phyloP scores from a whole-genome alignment of 1,140 invertebrate species.

The Acromyrmex echinatior region DNA sequence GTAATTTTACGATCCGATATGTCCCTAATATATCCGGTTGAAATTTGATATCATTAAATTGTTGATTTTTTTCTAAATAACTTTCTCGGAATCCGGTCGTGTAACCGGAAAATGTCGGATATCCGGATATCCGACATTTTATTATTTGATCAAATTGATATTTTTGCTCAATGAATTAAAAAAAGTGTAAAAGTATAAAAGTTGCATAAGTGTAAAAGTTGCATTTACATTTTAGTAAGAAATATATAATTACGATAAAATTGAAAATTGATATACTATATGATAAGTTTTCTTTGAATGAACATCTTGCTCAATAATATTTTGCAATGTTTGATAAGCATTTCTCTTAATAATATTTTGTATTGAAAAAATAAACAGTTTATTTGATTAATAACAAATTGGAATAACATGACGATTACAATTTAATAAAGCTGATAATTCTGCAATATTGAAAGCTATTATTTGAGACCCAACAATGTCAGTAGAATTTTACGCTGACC shows the following conservation, averaged over 20 bases:
- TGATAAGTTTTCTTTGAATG: not conserved
- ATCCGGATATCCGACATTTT: too few species aligned
- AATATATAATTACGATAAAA: not conserved
- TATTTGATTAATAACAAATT: constrained; percentile 11
- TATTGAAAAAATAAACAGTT: not conserved
- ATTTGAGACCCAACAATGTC: not conserved
- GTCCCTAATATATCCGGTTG: too few species aligned
- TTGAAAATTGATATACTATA: not conserved
- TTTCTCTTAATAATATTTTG: not conserved
- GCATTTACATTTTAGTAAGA: too few species aligned
- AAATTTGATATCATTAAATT: too few species aligned
- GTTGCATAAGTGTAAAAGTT: not conserved
- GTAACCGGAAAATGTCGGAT: too few species aligned
- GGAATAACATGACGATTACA: not conserved
- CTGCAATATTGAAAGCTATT: constrained; percentile 27
- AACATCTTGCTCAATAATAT: not conserved
- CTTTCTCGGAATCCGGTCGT: too few species aligned
- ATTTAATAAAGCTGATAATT: constrained; percentile 5
- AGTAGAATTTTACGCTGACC: not conserved
- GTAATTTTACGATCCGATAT: too few species aligned
- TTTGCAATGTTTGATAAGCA: not conserved
- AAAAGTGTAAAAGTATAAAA: constrained; percentile 4
- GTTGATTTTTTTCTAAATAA: too few species aligned
- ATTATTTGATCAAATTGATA: not conserved
- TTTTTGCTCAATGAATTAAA: not conserved